A percentile compares a stretch with the other conserved stretches of the same genome.
These are phyloP conservation scores for Chiloscyllium plagiosum DNA, from an alignment of 2,113 vertebrate genomes.

Conservation along the genomic window DNA sequence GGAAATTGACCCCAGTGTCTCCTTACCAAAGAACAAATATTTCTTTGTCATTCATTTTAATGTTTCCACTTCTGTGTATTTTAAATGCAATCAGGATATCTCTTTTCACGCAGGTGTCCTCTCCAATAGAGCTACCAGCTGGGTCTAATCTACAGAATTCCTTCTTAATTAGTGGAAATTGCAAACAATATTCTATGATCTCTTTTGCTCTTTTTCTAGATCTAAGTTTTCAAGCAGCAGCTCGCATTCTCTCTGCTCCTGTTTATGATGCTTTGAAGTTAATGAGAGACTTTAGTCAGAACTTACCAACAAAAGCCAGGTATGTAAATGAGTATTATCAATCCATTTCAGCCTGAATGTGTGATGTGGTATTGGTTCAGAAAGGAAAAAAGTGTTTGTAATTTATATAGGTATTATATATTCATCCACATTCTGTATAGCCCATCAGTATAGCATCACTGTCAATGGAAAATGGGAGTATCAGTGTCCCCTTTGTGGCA, in stretches of 20 bases:
- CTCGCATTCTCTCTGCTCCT: conserved; percentile 73
- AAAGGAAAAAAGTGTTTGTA: background rate
- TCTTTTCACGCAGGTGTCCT: background rate
- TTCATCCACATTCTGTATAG: background rate
- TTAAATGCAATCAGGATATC: background rate
- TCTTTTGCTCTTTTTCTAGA: conserved; percentile 56
- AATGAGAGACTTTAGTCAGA: conserved; percentile 86
- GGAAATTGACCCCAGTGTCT: background rate
- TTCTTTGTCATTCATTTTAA: background rate
- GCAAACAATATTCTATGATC: background rate
- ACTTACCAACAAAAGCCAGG: conserved; percentile 93
- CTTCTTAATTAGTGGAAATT: background rate
- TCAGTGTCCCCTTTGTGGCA: background rate
- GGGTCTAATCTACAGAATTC: background rate
- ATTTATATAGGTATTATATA: background rate
- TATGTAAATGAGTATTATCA: conserved; percentile 45
- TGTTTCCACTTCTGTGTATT: background rate
- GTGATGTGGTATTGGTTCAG: background rate
- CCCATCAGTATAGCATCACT: background rate
- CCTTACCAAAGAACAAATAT: background rate
- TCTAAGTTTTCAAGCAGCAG: conserved; percentile 89
- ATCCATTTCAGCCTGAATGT: background rate
- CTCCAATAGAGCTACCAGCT: background rate
- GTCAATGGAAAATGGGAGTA: background rate
- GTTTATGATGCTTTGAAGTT: conserved; percentile 81